These are phyloP conservation scores for Brachionus rubens DNA, from an alignment of 1,140 invertebrate species.

Conservation along the genomic window DNA sequence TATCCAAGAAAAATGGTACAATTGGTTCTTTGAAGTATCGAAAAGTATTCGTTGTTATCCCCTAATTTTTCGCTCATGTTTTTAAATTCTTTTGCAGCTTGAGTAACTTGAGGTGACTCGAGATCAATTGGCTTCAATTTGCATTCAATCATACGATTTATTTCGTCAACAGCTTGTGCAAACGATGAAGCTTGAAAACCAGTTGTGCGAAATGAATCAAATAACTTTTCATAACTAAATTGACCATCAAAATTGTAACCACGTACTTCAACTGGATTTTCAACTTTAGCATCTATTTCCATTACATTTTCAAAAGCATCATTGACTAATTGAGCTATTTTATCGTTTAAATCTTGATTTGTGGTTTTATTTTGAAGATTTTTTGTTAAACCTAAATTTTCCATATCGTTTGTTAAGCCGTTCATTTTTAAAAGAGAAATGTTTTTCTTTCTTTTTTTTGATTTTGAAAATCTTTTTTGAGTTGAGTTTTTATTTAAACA, in stretches of 20 bases:
- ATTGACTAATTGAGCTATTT: constrained; percentile 24
- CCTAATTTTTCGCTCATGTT: not conserved
- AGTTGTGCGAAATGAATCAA: constrained; percentile 31
- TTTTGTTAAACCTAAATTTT: not conserved
- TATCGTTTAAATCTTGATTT: constrained; percentile 17
- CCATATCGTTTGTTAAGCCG: not conserved
- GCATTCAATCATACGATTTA: constrained; percentile 32
- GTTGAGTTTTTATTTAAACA: too few relatives aligned
- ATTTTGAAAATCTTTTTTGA: not conserved
- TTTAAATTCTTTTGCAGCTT: constrained; percentile 26
- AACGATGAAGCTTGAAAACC: constrained; percentile 42
- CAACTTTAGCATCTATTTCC: constrained; percentile 26
- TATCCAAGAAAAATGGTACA: constrained; percentile 91
- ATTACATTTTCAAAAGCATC: constrained; percentile 33
- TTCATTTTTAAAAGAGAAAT: too few relatives aligned
- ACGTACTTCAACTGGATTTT: constrained; percentile 28
- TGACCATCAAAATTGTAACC: constrained; percentile 4
- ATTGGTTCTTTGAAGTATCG: constrained; percentile 11
- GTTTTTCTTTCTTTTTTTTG: not conserved
- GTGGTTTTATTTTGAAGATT: constrained; percentile 6
- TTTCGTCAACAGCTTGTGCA: constrained; percentile 26
- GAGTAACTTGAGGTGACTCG: not conserved
- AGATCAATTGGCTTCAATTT: constrained; percentile 3
- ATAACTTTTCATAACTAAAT: not conserved
- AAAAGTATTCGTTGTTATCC: not conserved